These are phyloP conservation scores for Ptilorrhoa leucosticta DNA, from an alignment of 2,113 vertebrate genomes.

Conservation along the genomic window DNA sequence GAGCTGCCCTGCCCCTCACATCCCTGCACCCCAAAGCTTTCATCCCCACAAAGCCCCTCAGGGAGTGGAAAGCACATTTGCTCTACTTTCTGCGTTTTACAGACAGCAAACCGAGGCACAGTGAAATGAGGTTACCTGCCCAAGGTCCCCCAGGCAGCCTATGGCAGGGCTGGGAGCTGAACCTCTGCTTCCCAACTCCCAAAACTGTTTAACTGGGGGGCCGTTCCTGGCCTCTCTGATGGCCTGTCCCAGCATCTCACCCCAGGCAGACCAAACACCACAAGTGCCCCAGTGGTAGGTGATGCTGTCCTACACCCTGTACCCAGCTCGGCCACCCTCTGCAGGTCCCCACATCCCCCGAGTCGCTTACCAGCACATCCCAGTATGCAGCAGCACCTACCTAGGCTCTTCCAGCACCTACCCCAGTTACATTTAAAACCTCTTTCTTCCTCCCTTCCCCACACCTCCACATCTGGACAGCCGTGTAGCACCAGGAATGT, in stretches of 20 bases:
- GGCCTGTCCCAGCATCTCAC: background rate
- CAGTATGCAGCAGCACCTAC: background rate
- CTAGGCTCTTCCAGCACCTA: background rate
- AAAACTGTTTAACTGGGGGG: fast-evolving
- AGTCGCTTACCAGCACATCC: background rate
- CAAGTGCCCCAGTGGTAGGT: background rate
- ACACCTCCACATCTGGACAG: background rate
- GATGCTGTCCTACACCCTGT: fast-evolving
- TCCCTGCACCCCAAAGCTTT: background rate
- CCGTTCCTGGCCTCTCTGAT: background rate
- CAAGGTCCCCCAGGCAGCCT: background rate
- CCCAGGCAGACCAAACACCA: fast-evolving
- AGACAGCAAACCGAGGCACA: background rate
- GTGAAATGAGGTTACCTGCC: background rate
- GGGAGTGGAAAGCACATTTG: background rate
- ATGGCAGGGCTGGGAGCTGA: background rate
- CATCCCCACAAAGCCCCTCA: fast-evolving
- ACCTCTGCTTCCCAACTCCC: background rate
- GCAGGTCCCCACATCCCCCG: background rate
- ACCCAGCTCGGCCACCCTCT: background rate
- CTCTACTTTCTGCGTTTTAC: background rate
- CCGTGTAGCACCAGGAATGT: background rate
- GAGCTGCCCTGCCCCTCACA: fast-evolving
- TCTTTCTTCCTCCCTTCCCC: background rate
- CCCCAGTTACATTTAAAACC: no score